A percentile compares a stretch with the other conserved stretches of the same genome.
Evolutionary conservation across 2,888 invertebrate species (phyloP).

Genomic region (Bhutanitis thaidina): DNA sequence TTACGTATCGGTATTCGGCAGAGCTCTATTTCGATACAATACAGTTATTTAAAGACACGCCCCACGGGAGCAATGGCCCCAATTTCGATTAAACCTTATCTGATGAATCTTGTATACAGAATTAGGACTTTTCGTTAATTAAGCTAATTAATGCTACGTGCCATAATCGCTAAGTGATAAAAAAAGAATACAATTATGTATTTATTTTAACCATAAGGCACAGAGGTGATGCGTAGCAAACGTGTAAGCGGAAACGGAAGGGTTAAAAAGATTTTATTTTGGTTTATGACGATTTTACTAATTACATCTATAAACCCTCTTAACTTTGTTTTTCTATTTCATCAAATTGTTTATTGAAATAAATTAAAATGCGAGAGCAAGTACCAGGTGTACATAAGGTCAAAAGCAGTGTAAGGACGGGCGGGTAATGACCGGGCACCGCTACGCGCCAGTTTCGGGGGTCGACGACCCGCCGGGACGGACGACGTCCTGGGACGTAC

Average conservation of each 20-base stretch:
- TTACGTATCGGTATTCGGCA: too few relatives aligned
- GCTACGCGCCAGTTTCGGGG: slow-evolving; percentile 74
- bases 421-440: slow-evolving; percentile 76
- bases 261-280: not conserved
- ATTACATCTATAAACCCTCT: too few relatives aligned
- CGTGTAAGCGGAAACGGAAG: slow-evolving; percentile 4
- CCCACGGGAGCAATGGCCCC: slow-evolving; percentile 14
- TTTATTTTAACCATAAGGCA: not conserved
- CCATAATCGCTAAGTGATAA: not conserved
- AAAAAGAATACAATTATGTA: not conserved
- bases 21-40: slow-evolving; percentile 6
- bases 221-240: not conserved
- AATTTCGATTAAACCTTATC: not conserved
- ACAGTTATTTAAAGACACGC: slow-evolving; percentile 12
- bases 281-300: too few relatives aligned
- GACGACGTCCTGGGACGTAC: slow-evolving; percentile 63
- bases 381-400: slow-evolving; percentile 73
- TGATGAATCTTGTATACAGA: slow-evolving; percentile 6
- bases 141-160: not conserved
- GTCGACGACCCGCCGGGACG: slow-evolving; percentile 62
- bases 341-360: too few relatives aligned
- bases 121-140: slow-evolving; percentile 10
- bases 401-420: slow-evolving; percentile 66
- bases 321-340: too few relatives aligned
- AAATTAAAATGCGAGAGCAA: slow-evolving; percentile 32